Percentiles rank a stretch among this genome's conserved stretches.
phyloP scores from a whole-genome alignment of 2,113 vertebrate species.

The Anarhynchus alexandrinus region DNA sequence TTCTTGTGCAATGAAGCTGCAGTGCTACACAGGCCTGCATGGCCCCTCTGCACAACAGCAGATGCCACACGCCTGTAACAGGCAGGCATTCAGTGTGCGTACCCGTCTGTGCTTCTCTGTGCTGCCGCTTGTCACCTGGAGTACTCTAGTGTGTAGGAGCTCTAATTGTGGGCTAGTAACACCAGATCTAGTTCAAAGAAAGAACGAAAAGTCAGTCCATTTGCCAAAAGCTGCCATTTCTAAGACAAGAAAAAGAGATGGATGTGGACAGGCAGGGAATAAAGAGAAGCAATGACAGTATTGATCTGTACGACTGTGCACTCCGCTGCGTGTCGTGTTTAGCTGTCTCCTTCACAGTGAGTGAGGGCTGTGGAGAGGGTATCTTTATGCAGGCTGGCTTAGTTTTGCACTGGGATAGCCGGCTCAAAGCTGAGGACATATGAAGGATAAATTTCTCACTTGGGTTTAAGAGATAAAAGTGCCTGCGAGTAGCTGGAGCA shows the following conservation, averaged over 20 bases:
- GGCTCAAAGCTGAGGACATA: not conserved
- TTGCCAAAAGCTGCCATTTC: not conserved
- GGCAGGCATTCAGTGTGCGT: not conserved
- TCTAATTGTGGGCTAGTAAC: not conserved
- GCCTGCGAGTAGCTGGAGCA: not conserved
- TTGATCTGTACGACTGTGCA: not conserved
- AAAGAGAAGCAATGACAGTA: not conserved
- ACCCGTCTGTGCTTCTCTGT: not conserved
- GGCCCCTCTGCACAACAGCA: rapidly evolving
- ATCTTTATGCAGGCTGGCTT: not conserved
- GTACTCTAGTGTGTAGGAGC: not conserved
- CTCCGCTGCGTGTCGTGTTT: not conserved
- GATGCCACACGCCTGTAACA: not conserved
- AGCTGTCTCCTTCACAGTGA: not conserved
- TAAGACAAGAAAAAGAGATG: not conserved
- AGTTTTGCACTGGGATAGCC: not conserved
- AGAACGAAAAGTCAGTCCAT: not conserved
- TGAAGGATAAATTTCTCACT: not conserved
- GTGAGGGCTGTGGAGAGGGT: not conserved
- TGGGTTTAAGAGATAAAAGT: not conserved
- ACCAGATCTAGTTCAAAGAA: not conserved
- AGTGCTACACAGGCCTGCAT: not conserved
- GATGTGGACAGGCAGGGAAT: not conserved
- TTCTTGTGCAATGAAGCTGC: not conserved
- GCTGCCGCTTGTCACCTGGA: not conserved